These are phyloP conservation scores for Drosophila micromelanica DNA, from an alignment of 1,140 invertebrate species.

Conservation along the genomic window DNA sequence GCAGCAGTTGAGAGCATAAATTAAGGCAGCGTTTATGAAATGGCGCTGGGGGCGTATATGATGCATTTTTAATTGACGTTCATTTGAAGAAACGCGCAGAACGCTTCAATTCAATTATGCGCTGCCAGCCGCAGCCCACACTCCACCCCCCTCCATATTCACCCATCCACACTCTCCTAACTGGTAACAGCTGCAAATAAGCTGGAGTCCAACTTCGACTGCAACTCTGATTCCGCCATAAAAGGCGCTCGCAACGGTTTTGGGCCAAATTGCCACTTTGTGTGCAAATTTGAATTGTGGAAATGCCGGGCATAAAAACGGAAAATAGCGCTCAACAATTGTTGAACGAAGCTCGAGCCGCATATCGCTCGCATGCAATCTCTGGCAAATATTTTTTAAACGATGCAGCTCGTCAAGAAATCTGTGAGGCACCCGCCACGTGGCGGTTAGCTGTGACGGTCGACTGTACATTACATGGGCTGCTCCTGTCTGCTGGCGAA, in stretches of 20 bases:
- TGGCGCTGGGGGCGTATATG: slow-evolving; percentile 78
- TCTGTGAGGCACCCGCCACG: slow-evolving; percentile 22
- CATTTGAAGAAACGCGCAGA: slow-evolving; percentile 78
- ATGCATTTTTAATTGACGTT: slow-evolving; percentile 83
- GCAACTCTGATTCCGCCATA: slow-evolving; percentile 54
- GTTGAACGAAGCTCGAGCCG: slow-evolving; percentile 37
- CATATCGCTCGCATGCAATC: slow-evolving; percentile 69
- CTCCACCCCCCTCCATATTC: background rate
- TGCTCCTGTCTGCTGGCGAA: slow-evolving; percentile 4
- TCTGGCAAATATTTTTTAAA: slow-evolving; percentile 69
- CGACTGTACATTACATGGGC: slow-evolving; percentile 6
- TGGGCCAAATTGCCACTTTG: slow-evolving; percentile 79
- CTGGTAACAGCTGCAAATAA: background rate
- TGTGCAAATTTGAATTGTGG: slow-evolving; percentile 81
- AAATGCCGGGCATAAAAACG: slow-evolving; percentile 71
- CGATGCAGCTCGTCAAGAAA: slow-evolving; percentile 65
- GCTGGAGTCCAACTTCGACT: slow-evolving; percentile 27
- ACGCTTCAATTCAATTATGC: slow-evolving; percentile 79
- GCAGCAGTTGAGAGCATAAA: slow-evolving; percentile 64
- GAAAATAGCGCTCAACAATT: slow-evolving; percentile 62
- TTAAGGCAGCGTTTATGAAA: slow-evolving; percentile 75
- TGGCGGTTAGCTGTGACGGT: slow-evolving; percentile 16
- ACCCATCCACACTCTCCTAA: slow-evolving; percentile 3
- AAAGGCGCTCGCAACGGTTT: slow-evolving; percentile 79
- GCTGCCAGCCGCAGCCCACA: slow-evolving; percentile 18